phyloP scores from a whole-genome alignment of 2,888 invertebrate species.

The Plutella xylostella region DNA sequence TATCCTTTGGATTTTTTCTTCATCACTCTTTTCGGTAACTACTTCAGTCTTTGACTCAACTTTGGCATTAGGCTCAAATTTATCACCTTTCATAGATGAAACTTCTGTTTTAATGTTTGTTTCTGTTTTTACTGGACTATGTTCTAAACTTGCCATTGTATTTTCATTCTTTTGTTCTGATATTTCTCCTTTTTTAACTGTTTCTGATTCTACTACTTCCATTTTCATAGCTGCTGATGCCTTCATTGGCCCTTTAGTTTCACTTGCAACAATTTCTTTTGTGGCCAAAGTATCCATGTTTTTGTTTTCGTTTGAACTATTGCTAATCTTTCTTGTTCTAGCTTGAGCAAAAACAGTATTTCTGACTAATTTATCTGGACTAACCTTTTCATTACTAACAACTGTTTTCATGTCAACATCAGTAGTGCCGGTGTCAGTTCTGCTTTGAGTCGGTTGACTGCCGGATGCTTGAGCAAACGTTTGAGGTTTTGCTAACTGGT shows the following conservation, averaged over 20 bases:
- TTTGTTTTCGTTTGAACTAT: slow-evolving; percentile 4
- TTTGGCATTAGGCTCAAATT: not conserved
- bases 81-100: no score
- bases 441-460: no score
- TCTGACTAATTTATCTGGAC: slow-evolving; percentile 43
- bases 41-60: not conserved
- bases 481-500: no score
- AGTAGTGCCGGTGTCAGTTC: no score
- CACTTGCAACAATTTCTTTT: no score
- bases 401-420: slow-evolving; percentile 20
- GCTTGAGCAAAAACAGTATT: slow-evolving; percentile 58
- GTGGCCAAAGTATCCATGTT: not conserved
- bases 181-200: slow-evolving; percentile 14
- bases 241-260: no score
- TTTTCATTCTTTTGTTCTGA: not conserved
- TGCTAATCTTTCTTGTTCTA: slow-evolving; percentile 29
- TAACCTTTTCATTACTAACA: not conserved
- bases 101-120: not conserved
- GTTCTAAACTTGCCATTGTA: no score
- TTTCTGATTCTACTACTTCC: no score
- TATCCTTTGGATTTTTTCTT: slow-evolving; percentile 1
- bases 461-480: no score
- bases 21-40: not conserved
- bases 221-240: no score
- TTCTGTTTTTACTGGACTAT: not conserved